phyloP scores from a whole-genome alignment of 2,888 invertebrate genomes.

The Drosophila sordidula region DNA sequence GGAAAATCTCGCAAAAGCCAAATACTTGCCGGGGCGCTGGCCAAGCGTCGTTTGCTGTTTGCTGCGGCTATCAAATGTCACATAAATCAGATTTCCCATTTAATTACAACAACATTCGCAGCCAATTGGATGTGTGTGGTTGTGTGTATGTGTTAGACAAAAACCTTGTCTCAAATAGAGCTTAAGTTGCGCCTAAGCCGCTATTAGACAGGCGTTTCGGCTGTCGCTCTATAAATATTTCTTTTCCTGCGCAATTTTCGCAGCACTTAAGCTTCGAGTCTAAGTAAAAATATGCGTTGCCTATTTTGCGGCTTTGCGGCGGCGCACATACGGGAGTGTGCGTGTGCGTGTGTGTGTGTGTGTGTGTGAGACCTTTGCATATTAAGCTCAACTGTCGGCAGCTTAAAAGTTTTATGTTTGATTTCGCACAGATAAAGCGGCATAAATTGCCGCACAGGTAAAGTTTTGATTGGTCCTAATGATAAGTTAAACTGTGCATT shows the following conservation, averaged over 20 bases:
- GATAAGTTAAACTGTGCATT: constrained; percentile 71
- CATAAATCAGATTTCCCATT: constrained; percentile 81
- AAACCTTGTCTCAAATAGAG: constrained; percentile 54
- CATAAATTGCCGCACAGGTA: constrained; percentile 76
- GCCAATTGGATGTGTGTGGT: constrained; percentile 2
- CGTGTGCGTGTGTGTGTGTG: constrained; percentile 6
- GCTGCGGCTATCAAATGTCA: constrained; percentile 74
- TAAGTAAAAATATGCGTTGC: constrained; percentile 40
- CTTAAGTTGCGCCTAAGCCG: constrained; percentile 59
- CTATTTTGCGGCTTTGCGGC: constrained; percentile 29
- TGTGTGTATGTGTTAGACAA: constrained; percentile 11
- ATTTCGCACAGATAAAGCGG: constrained; percentile 72
- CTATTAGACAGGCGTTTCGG: constrained; percentile 54
- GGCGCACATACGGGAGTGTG: neutral
- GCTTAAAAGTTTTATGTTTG: constrained; percentile 79
- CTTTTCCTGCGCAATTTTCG: constrained; percentile 21
- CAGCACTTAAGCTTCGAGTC: constrained; percentile 32
- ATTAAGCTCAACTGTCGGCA: constrained; percentile 75
- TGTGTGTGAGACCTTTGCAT: constrained; percentile 52
- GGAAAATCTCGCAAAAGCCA: constrained; percentile 42
- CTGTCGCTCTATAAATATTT: constrained; percentile 31
- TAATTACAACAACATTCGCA: constrained; percentile 55
- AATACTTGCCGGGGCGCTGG: constrained; percentile 36
- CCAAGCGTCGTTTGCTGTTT: constrained; percentile 38
- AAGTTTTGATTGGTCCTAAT: constrained; percentile 74